Conservation (phyloP, 2,113 vertebrate genomes). For the Solea solea region DNA sequence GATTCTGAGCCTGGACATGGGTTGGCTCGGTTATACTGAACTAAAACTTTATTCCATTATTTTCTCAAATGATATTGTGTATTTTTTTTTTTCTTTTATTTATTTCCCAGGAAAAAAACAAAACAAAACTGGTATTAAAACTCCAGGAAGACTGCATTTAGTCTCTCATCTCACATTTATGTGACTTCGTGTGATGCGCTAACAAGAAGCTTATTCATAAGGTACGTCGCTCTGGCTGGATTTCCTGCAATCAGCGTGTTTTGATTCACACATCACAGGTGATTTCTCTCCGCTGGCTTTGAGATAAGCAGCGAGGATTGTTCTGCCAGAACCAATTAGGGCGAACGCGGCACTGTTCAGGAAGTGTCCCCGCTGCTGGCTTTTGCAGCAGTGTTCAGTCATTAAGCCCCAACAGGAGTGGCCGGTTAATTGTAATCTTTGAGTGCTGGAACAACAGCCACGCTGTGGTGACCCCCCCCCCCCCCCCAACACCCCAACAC, state of each 20-base stretch:
- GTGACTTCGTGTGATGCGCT: not conserved
- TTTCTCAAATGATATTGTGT: constrained; percentile 35
- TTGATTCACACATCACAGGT: constrained; percentile 66
- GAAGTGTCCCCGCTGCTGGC: constrained; percentile 73
- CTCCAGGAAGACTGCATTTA: not conserved
- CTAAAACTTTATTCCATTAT: constrained; percentile 43
- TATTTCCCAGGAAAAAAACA: no score
- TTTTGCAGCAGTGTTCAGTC: constrained; percentile 65
- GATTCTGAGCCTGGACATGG: constrained; percentile 71
- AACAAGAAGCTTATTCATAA: constrained; percentile 19
- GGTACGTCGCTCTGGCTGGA: constrained; percentile 13
- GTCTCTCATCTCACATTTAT: not conserved
- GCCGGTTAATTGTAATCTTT: constrained; percentile 75
- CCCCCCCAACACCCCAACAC: not conserved
- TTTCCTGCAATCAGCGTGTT: constrained; percentile 66
- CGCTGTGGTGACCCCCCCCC: constrained; percentile 62
- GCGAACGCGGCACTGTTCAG: constrained; percentile 62
- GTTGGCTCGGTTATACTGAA: constrained; percentile 47
- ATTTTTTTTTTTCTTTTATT: not conserved
- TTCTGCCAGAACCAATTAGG: constrained; percentile 76
- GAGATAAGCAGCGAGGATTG: constrained; percentile 69
- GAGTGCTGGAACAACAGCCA: constrained; percentile 76
- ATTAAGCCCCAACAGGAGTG: constrained; percentile 77
- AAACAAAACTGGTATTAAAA: not conserved
- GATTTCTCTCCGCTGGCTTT: constrained; percentile 69